A percentile compares a stretch with the other conserved stretches of the same genome.
Evolutionary conservation across 2,113 vertebrate genomes (phyloP).

Genomic region (Neolamprologus kungweensis): DNA sequence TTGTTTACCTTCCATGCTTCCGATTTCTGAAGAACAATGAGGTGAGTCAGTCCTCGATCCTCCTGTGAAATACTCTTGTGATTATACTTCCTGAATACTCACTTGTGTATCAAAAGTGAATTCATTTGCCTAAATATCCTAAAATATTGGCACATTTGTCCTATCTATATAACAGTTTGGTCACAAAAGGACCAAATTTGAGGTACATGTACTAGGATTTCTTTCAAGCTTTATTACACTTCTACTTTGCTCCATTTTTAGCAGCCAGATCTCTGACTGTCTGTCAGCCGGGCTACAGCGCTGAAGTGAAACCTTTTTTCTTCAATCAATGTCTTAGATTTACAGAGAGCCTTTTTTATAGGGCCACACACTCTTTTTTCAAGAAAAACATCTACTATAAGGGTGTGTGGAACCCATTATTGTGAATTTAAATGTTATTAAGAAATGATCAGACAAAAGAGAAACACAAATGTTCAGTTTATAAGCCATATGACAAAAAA

Average conservation of each 20-base stretch:
- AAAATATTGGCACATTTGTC: not conserved
- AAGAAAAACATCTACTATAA: not conserved
- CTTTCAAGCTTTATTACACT: not conserved
- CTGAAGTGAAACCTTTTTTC: not conserved
- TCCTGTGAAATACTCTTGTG: not conserved
- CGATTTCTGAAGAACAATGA: conserved; percentile 57
- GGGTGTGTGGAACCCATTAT: not conserved
- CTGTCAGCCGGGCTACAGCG: not conserved
- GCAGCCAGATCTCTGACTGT: not conserved
- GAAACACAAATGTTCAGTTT: not conserved
- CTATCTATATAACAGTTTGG: not conserved
- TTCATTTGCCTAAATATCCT: not conserved
- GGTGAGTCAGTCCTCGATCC: conserved; percentile 24
- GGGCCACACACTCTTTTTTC: not conserved
- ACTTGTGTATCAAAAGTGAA: not conserved
- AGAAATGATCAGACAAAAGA: not conserved
- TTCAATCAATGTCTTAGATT: not conserved
- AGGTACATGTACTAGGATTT: not conserved
- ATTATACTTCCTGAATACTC: not conserved
- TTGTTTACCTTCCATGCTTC: conserved; percentile 16
- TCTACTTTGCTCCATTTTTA: not conserved
- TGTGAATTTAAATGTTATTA: not conserved
- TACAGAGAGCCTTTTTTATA: not conserved
- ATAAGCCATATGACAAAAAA: not conserved
- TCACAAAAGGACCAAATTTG: not conserved